Evolutionary conservation across 2,888 invertebrate genomes (phyloP).

Genomic region (Drosophila prolongata): DNA sequence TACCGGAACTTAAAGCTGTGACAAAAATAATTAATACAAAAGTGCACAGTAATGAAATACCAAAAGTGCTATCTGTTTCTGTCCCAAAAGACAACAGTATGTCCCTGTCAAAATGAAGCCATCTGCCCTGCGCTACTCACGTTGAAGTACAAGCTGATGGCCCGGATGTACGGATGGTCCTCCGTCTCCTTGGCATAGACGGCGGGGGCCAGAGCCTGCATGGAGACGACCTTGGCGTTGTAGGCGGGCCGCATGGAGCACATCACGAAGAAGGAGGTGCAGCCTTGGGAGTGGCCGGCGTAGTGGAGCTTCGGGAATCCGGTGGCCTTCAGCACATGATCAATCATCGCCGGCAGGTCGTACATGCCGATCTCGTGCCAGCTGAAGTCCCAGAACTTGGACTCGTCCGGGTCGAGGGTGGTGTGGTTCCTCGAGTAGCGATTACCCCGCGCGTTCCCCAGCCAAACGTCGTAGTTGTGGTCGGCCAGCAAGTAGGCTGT

Average conservation of each 20-base stretch:
- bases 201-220: constrained; percentile 90
- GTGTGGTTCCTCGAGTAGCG: constrained; percentile 83
- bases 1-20: too few relatives aligned
- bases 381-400: constrained; percentile 89
- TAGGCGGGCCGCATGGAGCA: constrained; percentile 87
- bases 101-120: neutral
- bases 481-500: constrained; percentile 85
- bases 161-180: constrained; percentile 82
- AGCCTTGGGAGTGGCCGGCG: constrained; percentile 89
- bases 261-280: constrained; percentile 89
- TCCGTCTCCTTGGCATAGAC: constrained; percentile 85
- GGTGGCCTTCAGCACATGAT: constrained; percentile 86
- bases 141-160: constrained; percentile 82
- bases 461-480: constrained; percentile 83
- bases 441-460: constrained; percentile 84
- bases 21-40: too few relatives aligned
- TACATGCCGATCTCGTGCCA: constrained; percentile 94
- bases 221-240: constrained; percentile 88
- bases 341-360: constrained; percentile 93
- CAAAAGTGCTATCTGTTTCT: too few relatives aligned
- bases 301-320: constrained; percentile 86
- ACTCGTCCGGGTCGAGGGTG: constrained; percentile 79
- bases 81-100: too few relatives aligned
- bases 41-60: too few relatives aligned
- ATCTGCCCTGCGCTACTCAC: constrained; percentile 55